phyloP scores from a whole-genome alignment of 2,113 vertebrate genomes.

The Aegypius monachus region DNA sequence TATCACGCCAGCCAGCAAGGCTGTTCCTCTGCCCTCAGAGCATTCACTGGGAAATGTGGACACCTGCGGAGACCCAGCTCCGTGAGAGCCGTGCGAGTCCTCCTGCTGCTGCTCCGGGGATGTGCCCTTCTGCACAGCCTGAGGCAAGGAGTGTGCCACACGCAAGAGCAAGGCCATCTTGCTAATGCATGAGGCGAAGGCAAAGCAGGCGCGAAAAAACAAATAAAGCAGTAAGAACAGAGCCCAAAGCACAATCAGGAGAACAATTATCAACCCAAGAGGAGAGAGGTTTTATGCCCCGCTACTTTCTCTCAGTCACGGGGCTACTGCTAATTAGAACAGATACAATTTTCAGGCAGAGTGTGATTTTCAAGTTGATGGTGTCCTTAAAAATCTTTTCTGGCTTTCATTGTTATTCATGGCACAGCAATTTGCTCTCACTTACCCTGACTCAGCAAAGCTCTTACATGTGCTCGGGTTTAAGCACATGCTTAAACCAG shows the following conservation, averaged over 20 bases:
- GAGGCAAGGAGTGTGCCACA: background rate
- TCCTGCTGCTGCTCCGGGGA: background rate
- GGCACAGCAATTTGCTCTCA: background rate
- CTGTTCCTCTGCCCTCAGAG: background rate
- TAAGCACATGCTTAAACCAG: background rate
- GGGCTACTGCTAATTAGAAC: background rate
- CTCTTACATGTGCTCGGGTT: rapidly evolving
- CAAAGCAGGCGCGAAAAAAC: background rate
- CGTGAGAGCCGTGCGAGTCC: background rate
- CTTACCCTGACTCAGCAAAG: background rate
- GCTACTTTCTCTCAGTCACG: background rate
- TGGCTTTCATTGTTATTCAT: background rate
- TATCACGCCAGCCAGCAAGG: background rate
- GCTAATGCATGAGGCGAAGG: rapidly evolving
- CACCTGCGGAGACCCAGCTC: background rate
- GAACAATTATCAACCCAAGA: background rate
- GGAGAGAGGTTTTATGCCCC: background rate
- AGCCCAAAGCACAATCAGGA: conserved; percentile 1
- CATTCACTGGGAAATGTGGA: background rate
- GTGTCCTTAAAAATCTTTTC: background rate
- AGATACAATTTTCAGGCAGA: background rate
- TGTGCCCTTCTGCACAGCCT: background rate
- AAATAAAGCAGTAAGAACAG: background rate
- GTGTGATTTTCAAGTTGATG: conserved; percentile 3
- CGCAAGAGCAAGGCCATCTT: background rate